Evolutionary conservation across 2,888 invertebrate genomes (phyloP).

Genomic region (Danaus chrysippus): DNA sequence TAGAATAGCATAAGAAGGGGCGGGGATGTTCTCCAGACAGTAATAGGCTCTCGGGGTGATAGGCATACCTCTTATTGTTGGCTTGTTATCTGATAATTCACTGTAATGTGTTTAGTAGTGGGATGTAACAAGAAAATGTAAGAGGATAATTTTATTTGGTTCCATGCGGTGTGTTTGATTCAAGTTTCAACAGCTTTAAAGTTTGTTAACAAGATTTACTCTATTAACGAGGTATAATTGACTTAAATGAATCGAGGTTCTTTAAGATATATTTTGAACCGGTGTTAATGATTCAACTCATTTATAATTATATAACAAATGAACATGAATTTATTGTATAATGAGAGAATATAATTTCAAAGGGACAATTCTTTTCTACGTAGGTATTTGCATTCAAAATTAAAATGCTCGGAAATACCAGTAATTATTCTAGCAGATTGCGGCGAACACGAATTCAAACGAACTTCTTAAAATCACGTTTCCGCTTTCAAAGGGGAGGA

Average conservation of each 20-base stretch:
- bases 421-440: conserved; percentile 66
- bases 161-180: conserved; percentile 2
- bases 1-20: conserved; percentile 59
- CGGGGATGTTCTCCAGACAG: conserved; percentile 64
- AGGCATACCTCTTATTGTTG: conserved; percentile 73
- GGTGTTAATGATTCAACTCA: no score
- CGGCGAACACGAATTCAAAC: conserved; percentile 57
- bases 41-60: conserved; percentile 73
- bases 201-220: neutral
- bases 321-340: no score
- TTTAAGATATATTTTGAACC: neutral
- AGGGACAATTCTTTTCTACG: conserved; percentile 1
- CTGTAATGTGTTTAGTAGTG: conserved; percentile 58
- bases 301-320: no score
- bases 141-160: conserved; percentile 31
- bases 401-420: conserved; percentile 19
- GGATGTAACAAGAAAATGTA: conserved; percentile 57
- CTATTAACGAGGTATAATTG: neutral
- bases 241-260: neutral
- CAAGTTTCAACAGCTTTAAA: neutral
- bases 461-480: conserved; percentile 69
- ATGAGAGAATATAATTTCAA: no score
- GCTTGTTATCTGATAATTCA: conserved; percentile 72
- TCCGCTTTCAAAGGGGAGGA: conserved; percentile 72
- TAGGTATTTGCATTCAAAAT: conserved; percentile 22